Percentiles rank a stretch among this genome's conserved stretches.
These are phyloP conservation scores for Nannoperca australis DNA, from an alignment of 2,797 vertebrate genomes.

Conservation along the genomic window DNA sequence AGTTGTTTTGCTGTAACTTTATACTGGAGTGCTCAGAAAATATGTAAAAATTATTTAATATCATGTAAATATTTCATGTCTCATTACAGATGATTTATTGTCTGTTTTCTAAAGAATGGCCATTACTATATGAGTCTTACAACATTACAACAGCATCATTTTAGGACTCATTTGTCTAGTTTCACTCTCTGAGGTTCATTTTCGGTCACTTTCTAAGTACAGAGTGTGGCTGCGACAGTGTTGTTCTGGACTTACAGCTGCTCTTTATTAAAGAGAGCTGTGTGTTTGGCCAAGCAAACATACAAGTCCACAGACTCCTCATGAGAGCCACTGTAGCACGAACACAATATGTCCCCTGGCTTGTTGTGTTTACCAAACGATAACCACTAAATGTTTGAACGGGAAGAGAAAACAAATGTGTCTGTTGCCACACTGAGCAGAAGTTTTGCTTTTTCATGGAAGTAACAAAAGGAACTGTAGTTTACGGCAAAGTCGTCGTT, in stretches of 20 bases:
- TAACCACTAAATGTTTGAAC: conserved; percentile 47
- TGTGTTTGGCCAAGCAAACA: conserved; percentile 49
- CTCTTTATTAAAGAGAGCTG: conserved; percentile 34
- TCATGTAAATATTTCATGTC: not conserved
- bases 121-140: not conserved
- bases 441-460: not conserved
- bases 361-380: conserved; percentile 54
- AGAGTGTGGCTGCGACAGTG: conserved; percentile 11
- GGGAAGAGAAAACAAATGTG: conserved; percentile 28
- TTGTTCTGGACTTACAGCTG: conserved; percentile 41
- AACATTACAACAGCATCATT: not conserved
- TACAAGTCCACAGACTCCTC: conserved; percentile 40
- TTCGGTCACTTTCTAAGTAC: conserved; percentile 11
- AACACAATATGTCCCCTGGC: conserved; percentile 52
- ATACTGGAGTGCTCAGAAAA: not conserved
- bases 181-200: conserved; percentile 19
- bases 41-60: not conserved
- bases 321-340: conserved; percentile 51
- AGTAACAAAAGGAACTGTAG: not conserved
- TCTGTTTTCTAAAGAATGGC: not conserved
- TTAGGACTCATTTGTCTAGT: not conserved
- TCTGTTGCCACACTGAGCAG: conserved; percentile 16
- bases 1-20: not conserved
- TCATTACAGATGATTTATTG: not conserved
- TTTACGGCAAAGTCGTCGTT: not conserved